These are phyloP conservation scores for Paratrypauchen microcephalus DNA, from an alignment of 2,797 vertebrate genomes.

Conservation along the genomic window DNA sequence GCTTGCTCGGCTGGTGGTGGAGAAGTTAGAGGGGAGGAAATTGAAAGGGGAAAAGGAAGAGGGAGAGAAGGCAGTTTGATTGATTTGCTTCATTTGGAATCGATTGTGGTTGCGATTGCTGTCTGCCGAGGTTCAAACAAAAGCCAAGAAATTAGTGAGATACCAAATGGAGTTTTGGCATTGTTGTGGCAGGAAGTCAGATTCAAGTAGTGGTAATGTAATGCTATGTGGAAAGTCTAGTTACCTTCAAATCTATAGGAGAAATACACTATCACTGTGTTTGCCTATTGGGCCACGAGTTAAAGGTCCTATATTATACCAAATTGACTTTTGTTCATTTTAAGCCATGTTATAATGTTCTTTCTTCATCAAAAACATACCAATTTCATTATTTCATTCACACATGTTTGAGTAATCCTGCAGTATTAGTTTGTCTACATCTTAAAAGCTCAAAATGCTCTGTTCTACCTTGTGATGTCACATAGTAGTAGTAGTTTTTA, in stretches of 20 bases:
- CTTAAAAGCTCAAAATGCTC: no score
- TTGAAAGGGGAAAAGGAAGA: constrained; percentile 19
- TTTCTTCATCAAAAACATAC: no score
- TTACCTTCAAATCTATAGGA: background rate
- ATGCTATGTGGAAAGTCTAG: background rate
- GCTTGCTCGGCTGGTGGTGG: constrained; percentile 43
- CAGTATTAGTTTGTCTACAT: no score
- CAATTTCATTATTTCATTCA: no score
- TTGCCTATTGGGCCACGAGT: no score
- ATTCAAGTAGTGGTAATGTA: constrained; percentile 10
- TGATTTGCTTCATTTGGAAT: constrained; percentile 75
- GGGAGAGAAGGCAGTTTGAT: constrained; percentile 49
- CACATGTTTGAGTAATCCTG: no score
- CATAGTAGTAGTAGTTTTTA: no score
- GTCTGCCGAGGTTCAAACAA: constrained; percentile 50
- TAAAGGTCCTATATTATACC: no score
- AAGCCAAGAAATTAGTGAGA: constrained; percentile 5
- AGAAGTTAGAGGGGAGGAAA: constrained; percentile 2
- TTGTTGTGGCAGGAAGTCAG: constrained; percentile 1
- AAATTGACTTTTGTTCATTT: no score
- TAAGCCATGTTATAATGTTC: no score
- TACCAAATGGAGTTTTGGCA: constrained; percentile 2
- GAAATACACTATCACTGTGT: no score
- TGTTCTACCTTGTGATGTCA: no score
- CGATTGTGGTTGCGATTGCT: constrained; percentile 58